Evolutionary conservation across 2,797 vertebrate species (phyloP).

Genomic region (Lacerta viridis): DNA sequence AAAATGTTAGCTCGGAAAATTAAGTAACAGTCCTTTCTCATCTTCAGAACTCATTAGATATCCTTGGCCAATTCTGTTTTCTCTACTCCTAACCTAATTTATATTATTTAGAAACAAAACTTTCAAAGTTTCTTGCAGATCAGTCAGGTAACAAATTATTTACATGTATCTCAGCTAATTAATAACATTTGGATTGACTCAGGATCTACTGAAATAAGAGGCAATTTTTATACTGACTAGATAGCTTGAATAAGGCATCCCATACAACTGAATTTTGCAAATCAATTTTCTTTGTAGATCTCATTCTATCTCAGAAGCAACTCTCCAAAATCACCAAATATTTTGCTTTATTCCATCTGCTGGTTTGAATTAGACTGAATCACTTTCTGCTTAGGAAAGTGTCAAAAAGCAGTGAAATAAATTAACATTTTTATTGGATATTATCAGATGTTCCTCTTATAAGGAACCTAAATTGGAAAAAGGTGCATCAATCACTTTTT

Average conservation of each 20-base stretch:
- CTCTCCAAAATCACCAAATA: neutral
- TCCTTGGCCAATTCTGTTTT: neutral
- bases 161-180: neutral
- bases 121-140: neutral
- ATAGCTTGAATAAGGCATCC: constrained; percentile 6
- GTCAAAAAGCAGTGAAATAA: constrained; percentile 42
- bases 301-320: constrained; percentile 29
- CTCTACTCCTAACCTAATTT: neutral
- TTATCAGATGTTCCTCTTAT: constrained; percentile 58
- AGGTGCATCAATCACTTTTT: constrained; percentile 51
- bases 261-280: constrained; percentile 28
- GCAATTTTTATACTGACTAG: constrained; percentile 10
- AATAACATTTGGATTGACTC: neutral
- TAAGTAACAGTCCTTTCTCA: neutral
- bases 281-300: constrained; percentile 14
- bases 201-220: neutral
- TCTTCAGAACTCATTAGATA: neutral
- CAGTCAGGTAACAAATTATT: neutral
- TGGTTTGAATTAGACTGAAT: constrained; percentile 38
- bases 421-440: constrained; percentile 42
- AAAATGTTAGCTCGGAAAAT: neutral
- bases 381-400: constrained; percentile 56
- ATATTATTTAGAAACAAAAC: neutral
- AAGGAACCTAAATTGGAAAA: constrained; percentile 50
- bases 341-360: constrained; percentile 56